Evolutionary conservation across 2,113 vertebrate genomes (phyloP), one percentile per base, ranked within the genome.

Genomic region (Hucho hucho): DNA sequence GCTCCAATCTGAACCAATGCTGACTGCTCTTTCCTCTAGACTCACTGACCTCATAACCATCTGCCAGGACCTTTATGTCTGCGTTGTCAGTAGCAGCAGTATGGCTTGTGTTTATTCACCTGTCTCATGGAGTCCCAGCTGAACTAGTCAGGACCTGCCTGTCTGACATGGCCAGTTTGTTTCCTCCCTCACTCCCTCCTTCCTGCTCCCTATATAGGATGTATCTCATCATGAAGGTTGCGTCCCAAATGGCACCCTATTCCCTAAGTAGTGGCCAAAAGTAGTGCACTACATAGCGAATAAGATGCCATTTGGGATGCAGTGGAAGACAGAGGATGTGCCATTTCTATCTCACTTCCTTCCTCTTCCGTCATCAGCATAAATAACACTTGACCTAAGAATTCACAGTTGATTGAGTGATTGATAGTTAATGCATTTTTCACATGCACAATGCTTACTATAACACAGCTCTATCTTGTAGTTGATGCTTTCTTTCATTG

Each of bases 91-190:
- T 73, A 32, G 58, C 73, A 24, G 49, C 73, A n/a, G 64, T 11
- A 20, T 65, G 80, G 64, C 70, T 74, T 79, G 47, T 84, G 79
- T 89, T 90, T 88, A 68, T 87, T 86, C 82, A 89, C 83, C 87
- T 88, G 83, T 70, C 72, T 72, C 70, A 64, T 72, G 73, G 63
- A 59, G 70, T 64, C 82, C 83, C 80, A 83, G 83, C 81, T 85
- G 65, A 87, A 83, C 74, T 63, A 12, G 70, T 80, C 16, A 64
- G 37, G 74, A 84, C 22, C 22, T 69, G 53, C 64, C 76, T 85
- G 75, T 68, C 79, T 86, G 76, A 76, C 74, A 75, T 70, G 72
- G 46, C 78, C 71, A 75, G 73, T 67, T 79, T 69, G 58, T 46
- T 67, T 71, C 69, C 59, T 29, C 58, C 43, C 76, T 71, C 58